Evolutionary conservation across 1,140 invertebrate species (phyloP), one percentile per base, ranked within the genome.

Genomic region (Heliconius hermathena): DNA sequence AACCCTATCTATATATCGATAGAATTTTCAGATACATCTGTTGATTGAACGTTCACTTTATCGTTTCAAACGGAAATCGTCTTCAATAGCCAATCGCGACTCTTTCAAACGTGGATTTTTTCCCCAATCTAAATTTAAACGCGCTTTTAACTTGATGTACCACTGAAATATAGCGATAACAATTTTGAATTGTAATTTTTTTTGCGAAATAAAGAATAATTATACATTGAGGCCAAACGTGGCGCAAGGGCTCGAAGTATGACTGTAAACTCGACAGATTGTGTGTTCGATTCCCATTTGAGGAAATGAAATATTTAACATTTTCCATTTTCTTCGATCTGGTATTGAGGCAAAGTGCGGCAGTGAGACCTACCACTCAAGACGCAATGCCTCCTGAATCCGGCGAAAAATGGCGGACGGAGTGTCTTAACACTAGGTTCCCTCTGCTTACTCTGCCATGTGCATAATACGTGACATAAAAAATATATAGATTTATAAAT

Each of bases 41-140:
- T 78, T 73, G 76, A 78, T 78, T 78, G 72, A 73, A 71, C 52
- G 76, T 60, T 78, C 71, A 57, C 74, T 76, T 76, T 41, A 76
- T 71, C 79, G 76, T 83, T 82, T 78, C 77, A 29, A 81, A 73
- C 78, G 81, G 82, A 83, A 83, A 87, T 82, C 33, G 78, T 70
- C 75, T 70, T 84, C 73, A 87, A 88, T 85, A 82, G 85, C 82
- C 85, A 87, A 87, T 87, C 84, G 84, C 20, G 54, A 46, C 18
- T 73, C 79, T 77, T 77, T 80, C 71, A 76, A 77, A 75, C 52
- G 41, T 9, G 79, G 80, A 80, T 85, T 87, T 86, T 85, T 82
- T 79, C 77, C 78, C 71, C 86, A 78, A 89, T 90, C 88, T 89
- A 84, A 90, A 89, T 89, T 84, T 86, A 87, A 91, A 88, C 85